phyloP scores from a whole-genome alignment of 1,140 invertebrate genomes.

The Hermetia illucens region DNA sequence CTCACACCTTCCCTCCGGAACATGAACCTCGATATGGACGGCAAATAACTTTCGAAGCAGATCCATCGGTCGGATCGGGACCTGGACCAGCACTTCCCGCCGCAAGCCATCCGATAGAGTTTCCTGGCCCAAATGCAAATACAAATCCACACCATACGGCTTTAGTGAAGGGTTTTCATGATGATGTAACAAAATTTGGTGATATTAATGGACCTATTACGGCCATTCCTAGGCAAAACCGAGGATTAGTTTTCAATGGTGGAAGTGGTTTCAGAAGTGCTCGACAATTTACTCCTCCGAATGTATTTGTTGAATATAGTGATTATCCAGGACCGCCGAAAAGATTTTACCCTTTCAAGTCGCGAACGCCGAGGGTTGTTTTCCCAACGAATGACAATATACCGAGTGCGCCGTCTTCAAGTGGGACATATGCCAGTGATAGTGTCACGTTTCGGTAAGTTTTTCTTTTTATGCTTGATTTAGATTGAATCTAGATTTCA shows the following conservation, averaged over 20 bases:
- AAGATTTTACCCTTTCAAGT: constrained; percentile 25
- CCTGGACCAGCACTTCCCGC: constrained; percentile 1
- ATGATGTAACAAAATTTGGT: constrained; percentile 29
- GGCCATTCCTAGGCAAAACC: constrained; percentile 17
- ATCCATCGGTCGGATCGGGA: too few species aligned
- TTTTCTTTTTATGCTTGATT: neutral
- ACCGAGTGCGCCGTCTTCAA: constrained; percentile 19
- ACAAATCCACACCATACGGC: constrained; percentile 18
- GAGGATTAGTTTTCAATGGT: constrained; percentile 22
- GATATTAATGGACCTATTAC: constrained; percentile 29
- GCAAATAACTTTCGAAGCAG: constrained; percentile 21
- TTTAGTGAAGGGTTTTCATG: constrained; percentile 19
- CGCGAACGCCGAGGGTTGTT: constrained; percentile 39
- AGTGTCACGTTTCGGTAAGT: constrained; percentile 37
- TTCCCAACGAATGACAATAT: constrained; percentile 37
- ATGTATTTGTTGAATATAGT: constrained; percentile 13
- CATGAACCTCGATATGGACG: constrained; percentile 20
- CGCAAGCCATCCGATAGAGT: constrained; percentile 16
- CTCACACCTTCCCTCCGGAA: constrained; percentile 7
- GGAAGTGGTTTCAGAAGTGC: constrained; percentile 19
- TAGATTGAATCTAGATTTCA: neutral
- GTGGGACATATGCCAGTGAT: constrained; percentile 32
- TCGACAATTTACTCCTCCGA: constrained; percentile 17
- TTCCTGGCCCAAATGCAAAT: constrained; percentile 21
- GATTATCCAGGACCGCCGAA: constrained; percentile 16